Percentiles rank a stretch among this genome's conserved stretches.
Conservation (phyloP, 2,797 vertebrate species). For the Serranus cabrilla region DNA sequence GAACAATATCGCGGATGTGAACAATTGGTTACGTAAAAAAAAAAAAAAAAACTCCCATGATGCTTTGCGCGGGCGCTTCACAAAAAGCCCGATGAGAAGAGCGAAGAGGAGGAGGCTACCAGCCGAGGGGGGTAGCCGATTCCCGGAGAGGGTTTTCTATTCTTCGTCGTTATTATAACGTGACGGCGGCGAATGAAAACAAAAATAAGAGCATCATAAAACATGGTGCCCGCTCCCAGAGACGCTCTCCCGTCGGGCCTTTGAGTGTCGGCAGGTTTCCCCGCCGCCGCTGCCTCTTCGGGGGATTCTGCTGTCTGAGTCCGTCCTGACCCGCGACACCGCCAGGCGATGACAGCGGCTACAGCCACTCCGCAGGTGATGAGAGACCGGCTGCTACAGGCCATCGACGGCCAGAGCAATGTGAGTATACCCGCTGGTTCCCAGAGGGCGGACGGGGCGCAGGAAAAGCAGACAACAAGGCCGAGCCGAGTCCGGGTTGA, state of each 20-base stretch:
- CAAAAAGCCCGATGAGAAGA: constrained; percentile 71
- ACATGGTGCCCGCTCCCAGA: constrained; percentile 55
- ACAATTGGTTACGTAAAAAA: constrained; percentile 52
- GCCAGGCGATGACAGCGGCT: constrained; percentile 94
- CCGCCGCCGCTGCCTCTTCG: constrained; percentile 55
- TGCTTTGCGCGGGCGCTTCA: constrained; percentile 61
- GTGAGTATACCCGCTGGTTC: constrained; percentile 84
- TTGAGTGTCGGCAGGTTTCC: constrained; percentile 69
- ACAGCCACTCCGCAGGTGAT: constrained; percentile 92
- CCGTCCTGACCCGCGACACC: constrained; percentile 79
- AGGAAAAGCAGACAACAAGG: constrained; percentile 14
- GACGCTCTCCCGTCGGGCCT: constrained; percentile 37
- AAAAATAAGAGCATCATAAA: constrained; percentile 53
- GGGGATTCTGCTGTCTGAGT: constrained; percentile 72
- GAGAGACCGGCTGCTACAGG: constrained; percentile 96
- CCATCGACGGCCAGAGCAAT: constrained; percentile 94
- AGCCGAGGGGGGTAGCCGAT: constrained; percentile 70
- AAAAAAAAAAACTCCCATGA: constrained; percentile 62
- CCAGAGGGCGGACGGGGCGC: not conserved
- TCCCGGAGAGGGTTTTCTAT: constrained; percentile 26
- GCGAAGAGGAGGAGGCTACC: constrained; percentile 65
- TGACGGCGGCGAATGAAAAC: constrained; percentile 33
- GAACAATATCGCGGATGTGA: constrained; percentile 11
- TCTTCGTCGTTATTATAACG: not conserved
- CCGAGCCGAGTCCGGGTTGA: constrained; percentile 7